These are phyloP conservation scores for Pammene aurita DNA, from an alignment of 2,888 invertebrate species.

Conservation along the genomic window DNA sequence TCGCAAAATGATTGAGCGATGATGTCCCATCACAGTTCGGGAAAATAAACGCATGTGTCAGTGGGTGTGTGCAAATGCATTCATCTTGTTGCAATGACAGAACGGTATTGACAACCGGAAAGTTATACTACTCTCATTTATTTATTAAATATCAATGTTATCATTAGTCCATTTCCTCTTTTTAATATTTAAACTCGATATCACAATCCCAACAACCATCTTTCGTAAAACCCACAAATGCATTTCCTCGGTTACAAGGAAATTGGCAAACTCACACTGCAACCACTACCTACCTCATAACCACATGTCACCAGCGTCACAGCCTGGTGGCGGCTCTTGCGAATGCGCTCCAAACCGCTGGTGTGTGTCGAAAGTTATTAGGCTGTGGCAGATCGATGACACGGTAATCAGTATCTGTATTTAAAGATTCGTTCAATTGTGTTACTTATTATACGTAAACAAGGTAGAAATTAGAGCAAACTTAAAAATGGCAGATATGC, in stretches of 20 bases:
- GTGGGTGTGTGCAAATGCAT: too few species aligned
- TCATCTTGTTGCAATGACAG: too few species aligned
- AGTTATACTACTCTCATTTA: too few species aligned
- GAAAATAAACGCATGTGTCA: too few species aligned
- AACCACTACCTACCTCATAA: background rate
- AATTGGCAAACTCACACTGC: constrained; percentile 14
- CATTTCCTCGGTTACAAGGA: constrained; percentile 24
- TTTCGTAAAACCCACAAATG: constrained; percentile 16
- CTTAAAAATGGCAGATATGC: background rate
- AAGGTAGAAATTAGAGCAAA: background rate
- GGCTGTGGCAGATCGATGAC: constrained; percentile 31
- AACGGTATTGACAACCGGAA: too few species aligned
- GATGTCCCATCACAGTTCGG: too few species aligned
- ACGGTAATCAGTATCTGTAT: background rate
- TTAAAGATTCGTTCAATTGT: background rate
- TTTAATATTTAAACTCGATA: background rate
- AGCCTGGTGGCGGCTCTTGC: constrained; percentile 16
- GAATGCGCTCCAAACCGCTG: background rate
- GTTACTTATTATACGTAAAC: background rate
- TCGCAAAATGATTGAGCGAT: too few species aligned
- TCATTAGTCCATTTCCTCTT: too few species aligned
- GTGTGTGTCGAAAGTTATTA: constrained; percentile 25
- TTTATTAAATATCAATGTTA: too few species aligned
- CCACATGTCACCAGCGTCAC: constrained; percentile 27
- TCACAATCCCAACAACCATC: background rate